Percentiles rank a stretch among this genome's conserved stretches.
These are phyloP conservation scores for Austrolebias charrua DNA, from an alignment of 2,797 vertebrate species.

Conservation along the genomic window DNA sequence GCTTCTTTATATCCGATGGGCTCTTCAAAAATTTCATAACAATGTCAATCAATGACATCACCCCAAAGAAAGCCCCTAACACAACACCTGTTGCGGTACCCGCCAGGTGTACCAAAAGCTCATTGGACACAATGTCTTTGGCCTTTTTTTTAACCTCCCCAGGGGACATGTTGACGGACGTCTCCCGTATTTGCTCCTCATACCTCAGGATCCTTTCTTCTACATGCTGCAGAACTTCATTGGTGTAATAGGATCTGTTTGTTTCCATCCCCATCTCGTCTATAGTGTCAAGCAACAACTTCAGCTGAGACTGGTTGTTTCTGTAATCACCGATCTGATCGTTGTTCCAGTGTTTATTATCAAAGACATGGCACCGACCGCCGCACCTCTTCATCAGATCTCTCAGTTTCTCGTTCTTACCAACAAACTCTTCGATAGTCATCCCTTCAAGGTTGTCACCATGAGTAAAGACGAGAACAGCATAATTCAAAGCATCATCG, in stretches of 20 bases:
- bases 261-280: slow-evolving; percentile 43
- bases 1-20: fast-evolving
- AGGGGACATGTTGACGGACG: neutral
- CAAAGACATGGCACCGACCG: slow-evolving; percentile 49
- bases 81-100: slow-evolving; percentile 20
- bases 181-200: neutral
- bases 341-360: slow-evolving; percentile 49
- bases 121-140: neutral
- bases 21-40: neutral
- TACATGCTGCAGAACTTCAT: slow-evolving; percentile 19
- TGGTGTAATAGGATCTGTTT: slow-evolving; percentile 41
- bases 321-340: slow-evolving; percentile 23
- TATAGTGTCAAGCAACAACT: slow-evolving; percentile 45
- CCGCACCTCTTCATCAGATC: slow-evolving; percentile 52
- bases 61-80: slow-evolving; percentile 28
- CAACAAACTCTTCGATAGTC: slow-evolving; percentile 47
- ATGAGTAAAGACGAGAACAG: slow-evolving; percentile 63
- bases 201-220: slow-evolving; percentile 22
- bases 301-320: slow-evolving; percentile 48
- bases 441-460: slow-evolving; percentile 37
- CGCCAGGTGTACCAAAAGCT: slow-evolving; percentile 10
- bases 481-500: slow-evolving; percentile 46
- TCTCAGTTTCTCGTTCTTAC: slow-evolving; percentile 20
- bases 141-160: slow-evolving; percentile 34
- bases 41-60: fast-evolving